Base-by-base conservation (phyloP, 2,888 invertebrate species). In the Clostera curtula region DNA sequence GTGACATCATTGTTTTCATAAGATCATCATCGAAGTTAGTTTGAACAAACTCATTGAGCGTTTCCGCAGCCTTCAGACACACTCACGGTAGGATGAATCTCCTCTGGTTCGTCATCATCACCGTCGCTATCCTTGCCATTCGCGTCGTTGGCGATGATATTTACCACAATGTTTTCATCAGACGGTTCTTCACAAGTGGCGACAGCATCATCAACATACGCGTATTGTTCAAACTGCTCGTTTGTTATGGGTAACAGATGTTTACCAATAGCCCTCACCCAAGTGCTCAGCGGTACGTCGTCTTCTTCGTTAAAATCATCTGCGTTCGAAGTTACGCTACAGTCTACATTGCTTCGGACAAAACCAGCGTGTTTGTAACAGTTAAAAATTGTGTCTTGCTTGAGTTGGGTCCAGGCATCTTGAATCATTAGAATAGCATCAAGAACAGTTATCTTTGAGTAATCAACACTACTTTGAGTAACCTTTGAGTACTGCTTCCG, bases 81-180 rank as follows among this genome's bases (percentile, higher is more conserved):
- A 34, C 36, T 36, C 30, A 34, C 16, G 17, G 36, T 40, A 3
- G 36, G 26, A 40, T 28, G 15, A 45, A 20, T 16, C 20, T 31
- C 20, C 27, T 32, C 36, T 35, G 28, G 33, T 36, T 38, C 36
- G 34, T 34, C 39, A 33, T 40, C n/a, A n/a, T n/a, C n/a, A n/a
- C n/a, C n/a, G n/a, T n/a, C n/a, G n/a, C n/a, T n/a, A n/a, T n/a
- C n/a, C n/a, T n/a, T n/a, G n/a, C n/a, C n/a, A n/a, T n/a, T n/a
- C n/a, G n/a, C n/a, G n/a, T n/a, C n/a, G n/a, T n/a, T n/a, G n/a
- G n/a, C n/a, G n/a, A n/a, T n/a, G n/a, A n/a, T n/a, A n/a, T n/a
- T n/a, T 9, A 28, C 27, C 29, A 50, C 30, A 31, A 50, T 44
- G 30, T 48, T 48, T 48, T 48, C 43, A 39, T 44, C 40, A 36